Evolutionary conservation across 2,113 vertebrate genomes (phyloP), one percentile per base, ranked within the genome.

Genomic region (Eudyptes chrysolophus): DNA sequence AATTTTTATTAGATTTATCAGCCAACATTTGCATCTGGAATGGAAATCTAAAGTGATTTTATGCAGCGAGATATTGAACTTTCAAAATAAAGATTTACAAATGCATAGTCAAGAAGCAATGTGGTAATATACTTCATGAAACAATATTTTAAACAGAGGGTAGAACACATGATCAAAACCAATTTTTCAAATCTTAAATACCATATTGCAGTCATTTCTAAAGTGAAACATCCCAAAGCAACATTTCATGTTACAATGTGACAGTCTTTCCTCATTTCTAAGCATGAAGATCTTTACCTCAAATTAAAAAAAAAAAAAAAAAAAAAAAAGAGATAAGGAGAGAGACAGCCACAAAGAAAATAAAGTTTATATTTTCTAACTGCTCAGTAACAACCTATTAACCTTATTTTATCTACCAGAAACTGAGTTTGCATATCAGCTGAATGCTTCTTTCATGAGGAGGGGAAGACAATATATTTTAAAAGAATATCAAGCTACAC

Each of bases 1-100:
- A 81, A n/a, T 52, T 97, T 97, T 96, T 95, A 92, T 98, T 87
- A 96, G 77, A 74, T 95, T 95, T 97, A 91, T 97, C 92, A 94
- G 95, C 78, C 8, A 84, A 69, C 44, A 75, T 95, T 96, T 97
- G 68, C 38, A 88, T 87, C 64, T 54, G 55, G 44, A 89, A 68
- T 94, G 74, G 83, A 96, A 95, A 95, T 44, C 9, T 84, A 79
- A 96, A 92, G 34, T 20, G 26, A 38, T 95, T 91, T 95, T 94
- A 86, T 80, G 61, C 16, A 92, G 49, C 34, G 22, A 97, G 70
- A 86, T 95, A 87, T 10, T 84, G 93, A 94, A 80, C 34, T 79
- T 94, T 87, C 83, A 94, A 97, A 95, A 83, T 44, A 60, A 90
- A 95, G 30, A 94, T 94, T 97, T 97, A 94, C 76, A 94, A 95